Percentiles rank a stretch among this genome's conserved stretches.
These are phyloP conservation scores for Formicarius rufipectus DNA, from an alignment of 2,113 vertebrate species.

Conservation along the genomic window DNA sequence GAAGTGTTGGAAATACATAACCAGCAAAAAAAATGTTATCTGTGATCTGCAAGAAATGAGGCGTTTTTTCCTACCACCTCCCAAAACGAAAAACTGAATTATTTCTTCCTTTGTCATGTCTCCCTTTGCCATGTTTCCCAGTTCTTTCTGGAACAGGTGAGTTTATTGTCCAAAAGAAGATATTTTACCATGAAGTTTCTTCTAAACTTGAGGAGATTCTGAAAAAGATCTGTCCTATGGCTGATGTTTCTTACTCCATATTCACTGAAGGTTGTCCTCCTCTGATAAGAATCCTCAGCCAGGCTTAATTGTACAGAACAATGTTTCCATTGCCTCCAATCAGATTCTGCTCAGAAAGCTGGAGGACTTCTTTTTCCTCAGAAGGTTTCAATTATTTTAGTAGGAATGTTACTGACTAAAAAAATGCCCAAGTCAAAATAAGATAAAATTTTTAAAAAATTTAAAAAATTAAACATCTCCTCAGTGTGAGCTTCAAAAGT, in stretches of 20 bases:
- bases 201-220: background rate
- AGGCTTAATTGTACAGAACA: background rate
- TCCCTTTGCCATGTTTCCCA: background rate
- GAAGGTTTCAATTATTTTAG: background rate
- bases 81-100: background rate
- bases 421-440: background rate
- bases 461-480: background rate
- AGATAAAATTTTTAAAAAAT: background rate
- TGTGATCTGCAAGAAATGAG: background rate
- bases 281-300: background rate
- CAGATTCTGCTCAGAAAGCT: background rate
- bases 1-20: background rate
- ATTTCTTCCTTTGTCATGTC: background rate
- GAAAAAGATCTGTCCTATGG: background rate
- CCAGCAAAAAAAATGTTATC: background rate
- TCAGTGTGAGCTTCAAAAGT: background rate
- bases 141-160: background rate
- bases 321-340: background rate
- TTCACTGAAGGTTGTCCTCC: background rate
- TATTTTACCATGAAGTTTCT: background rate
- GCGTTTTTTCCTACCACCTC: background rate
- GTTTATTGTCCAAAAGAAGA: background rate
- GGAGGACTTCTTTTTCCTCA: background rate
- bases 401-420: background rate
- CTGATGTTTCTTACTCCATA: background rate